Percentiles rank a stretch among this genome's conserved stretches.
Evolutionary conservation across 2,888 invertebrate genomes (phyloP).

Genomic region (Operophtera brumata): DNA sequence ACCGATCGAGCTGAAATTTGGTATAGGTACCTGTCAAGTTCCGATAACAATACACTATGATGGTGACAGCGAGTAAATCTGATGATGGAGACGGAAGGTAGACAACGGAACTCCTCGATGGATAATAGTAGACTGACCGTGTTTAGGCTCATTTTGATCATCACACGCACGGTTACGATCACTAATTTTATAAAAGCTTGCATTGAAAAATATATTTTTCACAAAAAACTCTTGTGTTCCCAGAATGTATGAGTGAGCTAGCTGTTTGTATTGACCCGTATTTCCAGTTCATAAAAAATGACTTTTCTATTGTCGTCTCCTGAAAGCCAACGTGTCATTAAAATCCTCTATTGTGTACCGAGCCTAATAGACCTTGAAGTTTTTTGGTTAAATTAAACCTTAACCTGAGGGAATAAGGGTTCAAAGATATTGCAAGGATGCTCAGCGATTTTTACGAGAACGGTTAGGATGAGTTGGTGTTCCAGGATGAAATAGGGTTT

Average conservation of each 20-base stretch:
- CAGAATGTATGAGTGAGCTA: neutral
- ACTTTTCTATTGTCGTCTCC: slow-evolving; percentile 19
- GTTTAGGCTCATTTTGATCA: too few species aligned
- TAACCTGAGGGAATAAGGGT: slow-evolving; percentile 6
- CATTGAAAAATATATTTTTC: too few species aligned
- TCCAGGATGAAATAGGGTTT: slow-evolving; percentile 10
- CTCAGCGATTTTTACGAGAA: slow-evolving; percentile 12
- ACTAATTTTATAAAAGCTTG: too few species aligned
- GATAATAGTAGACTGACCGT: too few species aligned
- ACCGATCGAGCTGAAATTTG: too few species aligned
- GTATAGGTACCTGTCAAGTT: too few species aligned
- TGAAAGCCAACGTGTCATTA: slow-evolving; percentile 26
- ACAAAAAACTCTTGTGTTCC: too few species aligned
- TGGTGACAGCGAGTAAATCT: too few species aligned
- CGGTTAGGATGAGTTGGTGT: slow-evolving; percentile 8
- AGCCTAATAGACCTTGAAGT: slow-evolving; percentile 17
- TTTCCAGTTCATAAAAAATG: slow-evolving; percentile 22
- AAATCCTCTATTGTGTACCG: slow-evolving; percentile 19
- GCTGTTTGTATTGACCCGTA: slow-evolving; percentile 1
- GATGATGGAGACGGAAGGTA: too few species aligned
- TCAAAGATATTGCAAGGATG: neutral
- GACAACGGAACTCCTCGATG: too few species aligned
- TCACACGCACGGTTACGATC: too few species aligned
- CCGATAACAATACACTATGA: too few species aligned
- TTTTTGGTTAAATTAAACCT: slow-evolving; percentile 12